Evolutionary conservation across 2,797 vertebrate species (phyloP).

Genomic region (Lacerta agilis): DNA sequence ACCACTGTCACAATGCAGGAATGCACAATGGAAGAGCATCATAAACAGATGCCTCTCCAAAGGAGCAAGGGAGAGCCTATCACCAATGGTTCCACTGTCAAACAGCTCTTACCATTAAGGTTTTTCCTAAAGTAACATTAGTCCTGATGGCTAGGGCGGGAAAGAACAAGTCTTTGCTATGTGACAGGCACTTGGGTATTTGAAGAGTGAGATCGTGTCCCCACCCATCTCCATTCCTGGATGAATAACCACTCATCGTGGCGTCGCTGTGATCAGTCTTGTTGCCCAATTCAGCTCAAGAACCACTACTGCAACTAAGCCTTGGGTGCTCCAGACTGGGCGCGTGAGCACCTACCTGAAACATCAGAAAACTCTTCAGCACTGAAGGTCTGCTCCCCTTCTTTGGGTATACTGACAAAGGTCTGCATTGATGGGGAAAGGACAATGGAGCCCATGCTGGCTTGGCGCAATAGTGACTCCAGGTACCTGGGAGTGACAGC

Average conservation of each 20-base stretch:
- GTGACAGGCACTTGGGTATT: too few species aligned
- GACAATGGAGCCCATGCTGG: conserved; percentile 85
- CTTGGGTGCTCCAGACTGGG: neutral
- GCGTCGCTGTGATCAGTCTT: too few species aligned
- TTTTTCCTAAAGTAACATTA: too few species aligned
- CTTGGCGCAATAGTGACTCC: conserved; percentile 90
- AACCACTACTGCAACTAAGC: neutral
- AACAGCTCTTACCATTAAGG: too few species aligned
- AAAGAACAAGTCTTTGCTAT: too few species aligned
- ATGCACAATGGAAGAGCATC: neutral
- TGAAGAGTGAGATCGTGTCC: too few species aligned
- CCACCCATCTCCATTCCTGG: too few species aligned
- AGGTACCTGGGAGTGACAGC: conserved; percentile 86
- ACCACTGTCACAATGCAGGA: neutral
- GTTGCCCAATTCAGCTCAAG: neutral
- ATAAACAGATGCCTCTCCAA: neutral
- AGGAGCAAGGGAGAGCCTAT: too few species aligned
- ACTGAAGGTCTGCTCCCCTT: conserved; percentile 82
- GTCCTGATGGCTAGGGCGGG: too few species aligned
- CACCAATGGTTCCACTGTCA: neutral
- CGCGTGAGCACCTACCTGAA: conserved; percentile 79
- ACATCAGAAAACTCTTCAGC: conserved; percentile 93
- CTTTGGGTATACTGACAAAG: conserved; percentile 79
- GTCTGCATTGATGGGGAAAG: conserved; percentile 88
- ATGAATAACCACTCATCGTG: neutral